Evolutionary conservation across 2,888 invertebrate species (phyloP).

Genomic region (Monoplex corrugatus): DNA sequence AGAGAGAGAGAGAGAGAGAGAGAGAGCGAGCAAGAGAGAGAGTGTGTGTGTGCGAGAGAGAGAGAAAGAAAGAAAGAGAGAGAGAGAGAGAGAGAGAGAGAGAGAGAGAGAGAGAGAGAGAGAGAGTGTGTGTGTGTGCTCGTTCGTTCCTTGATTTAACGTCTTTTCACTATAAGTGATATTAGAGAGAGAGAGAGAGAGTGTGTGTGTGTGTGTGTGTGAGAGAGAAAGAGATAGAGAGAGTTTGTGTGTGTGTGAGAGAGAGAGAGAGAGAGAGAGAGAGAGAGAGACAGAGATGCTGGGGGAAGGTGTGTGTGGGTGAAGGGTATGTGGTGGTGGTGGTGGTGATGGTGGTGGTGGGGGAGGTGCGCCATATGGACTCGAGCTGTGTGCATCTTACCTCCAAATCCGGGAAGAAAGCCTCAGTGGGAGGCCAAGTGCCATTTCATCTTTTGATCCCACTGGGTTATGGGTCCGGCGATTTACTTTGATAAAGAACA

Average conservation of each 20-base stretch:
- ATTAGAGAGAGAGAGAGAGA: neutral
- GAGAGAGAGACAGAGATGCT: neutral
- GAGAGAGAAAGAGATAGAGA: neutral
- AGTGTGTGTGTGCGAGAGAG: conserved; percentile 36
- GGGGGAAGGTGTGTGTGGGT: neutral
- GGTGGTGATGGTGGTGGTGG: neutral
- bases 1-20: conserved; percentile 51
- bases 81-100: conserved; percentile 47
- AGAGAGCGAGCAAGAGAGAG: conserved; percentile 45
- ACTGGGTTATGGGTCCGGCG: too few species aligned
- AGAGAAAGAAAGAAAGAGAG: conserved; percentile 45
- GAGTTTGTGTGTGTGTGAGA: neutral
- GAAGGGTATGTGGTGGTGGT: neutral
- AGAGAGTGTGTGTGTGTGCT: too few species aligned
- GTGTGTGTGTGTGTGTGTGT: neutral
- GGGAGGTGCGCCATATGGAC: too few species aligned
- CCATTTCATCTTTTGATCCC: too few species aligned
- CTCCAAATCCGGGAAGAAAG: too few species aligned
- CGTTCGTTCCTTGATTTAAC: neutral
- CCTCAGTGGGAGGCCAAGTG: too few species aligned
- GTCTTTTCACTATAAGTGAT: neutral
- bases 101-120: conserved; percentile 39
- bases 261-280: neutral
- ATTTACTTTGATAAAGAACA: too few species aligned
- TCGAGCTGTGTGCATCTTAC: too few species aligned